Conservation (phyloP, 2,113 vertebrate genomes). For the Cygnus buccinator region DNA sequence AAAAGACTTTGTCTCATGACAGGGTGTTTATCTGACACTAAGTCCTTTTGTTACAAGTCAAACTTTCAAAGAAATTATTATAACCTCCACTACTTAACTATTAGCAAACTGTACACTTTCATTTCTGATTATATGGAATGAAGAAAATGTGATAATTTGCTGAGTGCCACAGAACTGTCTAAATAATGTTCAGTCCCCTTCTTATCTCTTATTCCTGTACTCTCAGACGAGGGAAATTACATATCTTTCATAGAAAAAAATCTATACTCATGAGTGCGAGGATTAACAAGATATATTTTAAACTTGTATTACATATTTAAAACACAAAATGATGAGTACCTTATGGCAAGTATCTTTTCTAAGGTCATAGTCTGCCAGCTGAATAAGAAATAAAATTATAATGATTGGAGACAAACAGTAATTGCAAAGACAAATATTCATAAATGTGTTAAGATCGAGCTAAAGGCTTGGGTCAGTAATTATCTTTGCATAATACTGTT, state of each 20-base stretch:
- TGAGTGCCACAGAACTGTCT: neutral
- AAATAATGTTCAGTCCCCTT: neutral
- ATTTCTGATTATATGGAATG: neutral
- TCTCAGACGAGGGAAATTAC: neutral
- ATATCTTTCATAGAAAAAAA: neutral
- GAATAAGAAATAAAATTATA: neutral
- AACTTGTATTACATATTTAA: neutral
- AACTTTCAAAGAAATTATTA: neutral
- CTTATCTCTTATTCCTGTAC: neutral
- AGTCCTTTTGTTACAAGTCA: neutral
- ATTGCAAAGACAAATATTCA: neutral
- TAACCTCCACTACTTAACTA: neutral
- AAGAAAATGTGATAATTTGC: neutral
- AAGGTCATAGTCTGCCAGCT: neutral
- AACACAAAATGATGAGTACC: neutral
- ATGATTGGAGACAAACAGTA: neutral
- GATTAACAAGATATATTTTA: neutral
- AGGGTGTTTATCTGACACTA: neutral
- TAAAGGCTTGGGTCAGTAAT: neutral
- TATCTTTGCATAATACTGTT: neutral
- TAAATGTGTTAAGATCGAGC: neutral
- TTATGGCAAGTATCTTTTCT: neutral
- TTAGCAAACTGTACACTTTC: neutral
- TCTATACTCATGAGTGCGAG: neutral
- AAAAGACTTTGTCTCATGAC: neutral